Base-by-base conservation (phyloP, 2,888 invertebrate genomes). In the Cephus spinipes region DNA sequence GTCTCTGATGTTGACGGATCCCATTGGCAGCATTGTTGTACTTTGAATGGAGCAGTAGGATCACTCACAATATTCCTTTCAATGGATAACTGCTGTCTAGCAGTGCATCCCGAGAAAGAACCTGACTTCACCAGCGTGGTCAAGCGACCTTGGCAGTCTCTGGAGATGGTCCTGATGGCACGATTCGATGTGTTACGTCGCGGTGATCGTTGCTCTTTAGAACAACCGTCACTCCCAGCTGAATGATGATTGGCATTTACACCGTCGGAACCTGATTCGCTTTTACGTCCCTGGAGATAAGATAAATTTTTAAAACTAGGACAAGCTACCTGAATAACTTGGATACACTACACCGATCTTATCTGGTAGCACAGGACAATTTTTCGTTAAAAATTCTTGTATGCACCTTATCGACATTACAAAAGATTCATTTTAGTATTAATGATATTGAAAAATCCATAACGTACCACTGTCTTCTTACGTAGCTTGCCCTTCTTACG, bases 81-180 rank as follows among this genome's bases (percentile, higher is more conserved):
- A n/a, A 81, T 83, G 30, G 83, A 84, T 33, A 87, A 81, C 74
- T 89, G 88, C 79, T 91, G 80, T 94, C 94, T 80, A 92, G 92
- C 84, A 92, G 94, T 83, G 93, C 93, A 93, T 30, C 95, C 95
- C 77, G 95, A 95, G 92, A 96, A 95, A 11, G 96, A 95, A 71
- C 95, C 94, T 0, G 96, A 96, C 92, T 96, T 96, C 31, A 96
- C 94, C 75, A 96, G 90, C 69, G 93, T 92, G 80, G 87, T 89
- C 80, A 86, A 86, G 83, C 84, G 90, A 73, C 91, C 89, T 81
- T 90, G 87, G 76, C 83, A 89, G 74, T 88, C 90, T 73, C 84
- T 85, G 84, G 81, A 77, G 85, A 85, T 82, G 82, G 83, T 81
- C 4, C 89, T 87, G 73, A 84, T 69, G 30, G 73, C 69, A 69